Conservation (phyloP, 2,888 invertebrate genomes). For the Lucinisca nassula region DNA sequence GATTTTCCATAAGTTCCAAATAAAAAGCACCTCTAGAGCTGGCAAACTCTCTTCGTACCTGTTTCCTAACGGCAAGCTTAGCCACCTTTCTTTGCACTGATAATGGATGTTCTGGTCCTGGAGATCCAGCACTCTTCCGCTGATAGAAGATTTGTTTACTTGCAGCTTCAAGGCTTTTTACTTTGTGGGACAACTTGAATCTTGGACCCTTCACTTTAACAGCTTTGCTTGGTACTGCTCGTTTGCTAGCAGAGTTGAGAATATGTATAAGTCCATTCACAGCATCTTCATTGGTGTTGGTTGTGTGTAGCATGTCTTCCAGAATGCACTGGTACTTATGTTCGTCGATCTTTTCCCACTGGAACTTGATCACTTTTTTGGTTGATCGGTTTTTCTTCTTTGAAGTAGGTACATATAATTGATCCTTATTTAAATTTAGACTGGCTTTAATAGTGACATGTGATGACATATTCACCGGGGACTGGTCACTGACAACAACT, state of each 20-base stretch:
- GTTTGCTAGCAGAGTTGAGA: neutral
- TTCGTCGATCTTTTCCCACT: neutral
- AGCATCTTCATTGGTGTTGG: neutral
- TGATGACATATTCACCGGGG: neutral
- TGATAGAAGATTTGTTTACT: neutral
- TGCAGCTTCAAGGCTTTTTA: neutral
- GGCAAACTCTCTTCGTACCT: constrained; percentile 1
- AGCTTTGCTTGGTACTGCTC: neutral
- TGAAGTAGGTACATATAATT: neutral
- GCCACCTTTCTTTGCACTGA: neutral
- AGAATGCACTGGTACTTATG: neutral
- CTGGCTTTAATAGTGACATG: neutral
- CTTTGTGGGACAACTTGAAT: neutral
- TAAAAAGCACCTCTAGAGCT: neutral
- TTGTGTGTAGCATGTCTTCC: neutral
- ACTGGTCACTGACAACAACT: neutral
- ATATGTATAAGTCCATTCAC: neutral
- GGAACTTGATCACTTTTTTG: neutral
- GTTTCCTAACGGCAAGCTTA: neutral
- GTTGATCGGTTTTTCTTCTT: neutral
- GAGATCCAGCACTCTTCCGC: neutral
- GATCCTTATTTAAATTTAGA: neutral
- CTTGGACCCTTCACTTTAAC: neutral
- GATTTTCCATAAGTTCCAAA: neutral
- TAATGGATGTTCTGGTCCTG: neutral